phyloP scores from a whole-genome alignment of 2,113 vertebrate genomes.

The Grus americana region DNA sequence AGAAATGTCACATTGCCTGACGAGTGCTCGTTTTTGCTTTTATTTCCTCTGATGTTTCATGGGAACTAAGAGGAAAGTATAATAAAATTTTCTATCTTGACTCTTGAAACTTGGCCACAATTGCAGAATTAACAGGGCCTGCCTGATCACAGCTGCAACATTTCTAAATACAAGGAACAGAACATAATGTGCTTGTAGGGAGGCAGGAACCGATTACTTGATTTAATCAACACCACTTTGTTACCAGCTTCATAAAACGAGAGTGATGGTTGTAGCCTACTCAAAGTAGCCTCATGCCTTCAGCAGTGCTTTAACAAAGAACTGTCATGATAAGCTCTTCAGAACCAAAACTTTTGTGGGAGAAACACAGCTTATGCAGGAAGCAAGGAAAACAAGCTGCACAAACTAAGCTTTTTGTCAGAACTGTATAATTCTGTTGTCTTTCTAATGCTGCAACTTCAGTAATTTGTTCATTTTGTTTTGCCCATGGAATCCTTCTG shows the following conservation, averaged over 20 bases:
- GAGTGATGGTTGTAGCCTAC: not conserved
- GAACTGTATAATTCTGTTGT: not conserved
- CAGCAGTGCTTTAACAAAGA: not conserved
- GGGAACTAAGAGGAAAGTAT: not conserved
- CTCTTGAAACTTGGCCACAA: conserved; percentile 21
- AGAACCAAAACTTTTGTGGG: not conserved
- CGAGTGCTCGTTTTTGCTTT: not conserved
- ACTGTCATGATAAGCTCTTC: not conserved
- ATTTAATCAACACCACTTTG: conserved; percentile 6
- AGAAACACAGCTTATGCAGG: not conserved
- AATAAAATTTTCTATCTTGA: conserved; percentile 40
- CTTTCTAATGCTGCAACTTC: not conserved
- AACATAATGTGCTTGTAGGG: not conserved
- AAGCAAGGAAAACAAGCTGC: not conserved
- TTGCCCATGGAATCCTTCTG: not conserved
- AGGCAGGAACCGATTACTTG: not conserved
- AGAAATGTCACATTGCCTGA: not conserved
- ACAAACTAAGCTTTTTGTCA: not conserved
- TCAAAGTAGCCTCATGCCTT: not conserved
- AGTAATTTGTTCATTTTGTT: not conserved
- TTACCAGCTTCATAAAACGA: not conserved
- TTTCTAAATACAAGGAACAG: conserved; percentile 18
- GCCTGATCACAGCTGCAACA: conserved; percentile 24
- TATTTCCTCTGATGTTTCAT: conserved; percentile 14
- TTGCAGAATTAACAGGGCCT: conserved; percentile 7